Percentiles rank a stretch among this genome's conserved stretches.
phyloP scores from a whole-genome alignment of 2,113 vertebrate species.

The Sprattus sprattus region DNA sequence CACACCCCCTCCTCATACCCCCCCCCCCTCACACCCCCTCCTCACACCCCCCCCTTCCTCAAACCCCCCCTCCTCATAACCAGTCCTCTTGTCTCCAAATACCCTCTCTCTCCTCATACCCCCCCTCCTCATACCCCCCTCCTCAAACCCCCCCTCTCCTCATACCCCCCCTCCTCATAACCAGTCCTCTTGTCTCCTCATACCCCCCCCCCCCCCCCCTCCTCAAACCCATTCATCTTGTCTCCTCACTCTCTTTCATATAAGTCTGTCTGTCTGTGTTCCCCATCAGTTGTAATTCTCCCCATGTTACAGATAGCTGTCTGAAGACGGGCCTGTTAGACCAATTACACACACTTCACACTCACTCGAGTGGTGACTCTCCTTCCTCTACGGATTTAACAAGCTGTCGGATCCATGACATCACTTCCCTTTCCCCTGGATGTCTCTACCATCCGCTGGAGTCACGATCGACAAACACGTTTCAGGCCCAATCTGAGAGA shows the following conservation, averaged over 20 bases:
- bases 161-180: no score
- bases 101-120: no score
- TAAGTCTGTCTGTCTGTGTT: not conserved
- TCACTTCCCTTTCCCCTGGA: not conserved
- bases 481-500: not conserved
- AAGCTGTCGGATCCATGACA: conserved; percentile 6
- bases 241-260: not conserved
- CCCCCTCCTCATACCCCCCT: no score
- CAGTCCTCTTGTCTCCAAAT: no score
- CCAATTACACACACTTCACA: not conserved
- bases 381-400: not conserved
- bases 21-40: no score
- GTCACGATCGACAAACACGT: not conserved
- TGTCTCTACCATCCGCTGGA: not conserved
- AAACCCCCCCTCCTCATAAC: no score
- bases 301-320: not conserved
- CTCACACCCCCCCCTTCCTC: no score
- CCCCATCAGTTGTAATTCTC: not conserved
- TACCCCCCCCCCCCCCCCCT: no score
- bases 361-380: not conserved
- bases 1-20: no score
- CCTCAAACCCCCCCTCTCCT: no score
- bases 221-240: no score
- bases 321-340: not conserved
- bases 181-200: no score